These are phyloP conservation scores for Corvus cornix DNA, from an alignment of 2,113 vertebrate species.

Conservation along the genomic window DNA sequence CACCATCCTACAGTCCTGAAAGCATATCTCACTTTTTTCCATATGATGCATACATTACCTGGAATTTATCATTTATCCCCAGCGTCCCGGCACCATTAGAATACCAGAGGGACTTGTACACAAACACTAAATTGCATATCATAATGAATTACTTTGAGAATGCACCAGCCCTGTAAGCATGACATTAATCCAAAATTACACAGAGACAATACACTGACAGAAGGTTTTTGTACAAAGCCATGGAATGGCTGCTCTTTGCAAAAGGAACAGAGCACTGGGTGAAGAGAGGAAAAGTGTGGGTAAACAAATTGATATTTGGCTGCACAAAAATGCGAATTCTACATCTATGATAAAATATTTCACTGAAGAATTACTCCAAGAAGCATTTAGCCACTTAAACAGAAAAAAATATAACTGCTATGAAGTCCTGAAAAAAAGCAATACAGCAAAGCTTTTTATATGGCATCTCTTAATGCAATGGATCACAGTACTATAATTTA, in stretches of 20 bases:
- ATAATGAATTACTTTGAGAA: not conserved
- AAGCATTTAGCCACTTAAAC: not conserved
- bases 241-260: not conserved
- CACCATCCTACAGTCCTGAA: not conserved
- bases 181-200: not conserved
- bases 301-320: not conserved
- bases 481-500: not conserved
- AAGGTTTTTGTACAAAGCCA: not conserved
- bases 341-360: not conserved
- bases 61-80: not conserved
- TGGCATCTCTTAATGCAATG: not conserved
- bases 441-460: not conserved
- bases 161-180: not conserved
- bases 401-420: not conserved
- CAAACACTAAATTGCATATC: not conserved
- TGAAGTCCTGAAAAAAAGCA: not conserved
- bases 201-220: not conserved
- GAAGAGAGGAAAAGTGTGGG: not conserved
- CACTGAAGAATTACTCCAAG: not conserved
- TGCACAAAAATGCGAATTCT: not conserved
- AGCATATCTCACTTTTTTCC: not conserved
- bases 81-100: rapidly evolving
- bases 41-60: not conserved
- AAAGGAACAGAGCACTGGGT: not conserved
- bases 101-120: not conserved